These are phyloP conservation scores for Onychomys leucogaster DNA, from an alignment of 2,797 vertebrate genomes.

Conservation along the genomic window DNA sequence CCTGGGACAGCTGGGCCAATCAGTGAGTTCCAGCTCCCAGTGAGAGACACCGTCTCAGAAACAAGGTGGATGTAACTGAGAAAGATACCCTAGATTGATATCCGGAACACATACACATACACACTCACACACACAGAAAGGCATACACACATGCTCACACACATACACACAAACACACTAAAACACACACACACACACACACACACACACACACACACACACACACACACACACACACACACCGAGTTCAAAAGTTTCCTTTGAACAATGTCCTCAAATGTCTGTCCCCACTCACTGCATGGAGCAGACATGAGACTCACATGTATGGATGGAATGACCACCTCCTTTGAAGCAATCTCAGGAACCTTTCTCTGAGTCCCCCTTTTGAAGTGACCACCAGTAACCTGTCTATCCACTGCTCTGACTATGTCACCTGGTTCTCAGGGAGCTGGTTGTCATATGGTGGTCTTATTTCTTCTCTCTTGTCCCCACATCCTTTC, in stretches of 20 bases:
- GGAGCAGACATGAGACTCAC: background rate
- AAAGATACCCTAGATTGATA: background rate
- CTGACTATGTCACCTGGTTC: background rate
- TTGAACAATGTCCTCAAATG: rapidly evolving
- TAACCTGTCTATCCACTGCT: background rate
- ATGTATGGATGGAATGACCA: rapidly evolving
- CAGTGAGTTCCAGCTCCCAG: background rate
- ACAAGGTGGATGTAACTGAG: background rate
- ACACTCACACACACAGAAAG: no score
- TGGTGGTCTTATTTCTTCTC: background rate
- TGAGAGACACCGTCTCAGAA: background rate
- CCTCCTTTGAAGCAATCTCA: background rate
- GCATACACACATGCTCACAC: no score
- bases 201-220: background rate
- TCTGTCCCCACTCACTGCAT: background rate
- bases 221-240: background rate
- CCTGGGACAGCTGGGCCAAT: background rate
- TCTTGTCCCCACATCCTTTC: background rate
- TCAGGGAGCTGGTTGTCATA: background rate
- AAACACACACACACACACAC: background rate
- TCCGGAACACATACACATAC: background rate
- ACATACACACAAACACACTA: no score
- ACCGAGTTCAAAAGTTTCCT: background rate
- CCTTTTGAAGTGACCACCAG: no score
- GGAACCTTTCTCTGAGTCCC: background rate